Evolutionary conservation across 2,113 vertebrate genomes (phyloP).

Genomic region (Corythornis madagascariensis): DNA sequence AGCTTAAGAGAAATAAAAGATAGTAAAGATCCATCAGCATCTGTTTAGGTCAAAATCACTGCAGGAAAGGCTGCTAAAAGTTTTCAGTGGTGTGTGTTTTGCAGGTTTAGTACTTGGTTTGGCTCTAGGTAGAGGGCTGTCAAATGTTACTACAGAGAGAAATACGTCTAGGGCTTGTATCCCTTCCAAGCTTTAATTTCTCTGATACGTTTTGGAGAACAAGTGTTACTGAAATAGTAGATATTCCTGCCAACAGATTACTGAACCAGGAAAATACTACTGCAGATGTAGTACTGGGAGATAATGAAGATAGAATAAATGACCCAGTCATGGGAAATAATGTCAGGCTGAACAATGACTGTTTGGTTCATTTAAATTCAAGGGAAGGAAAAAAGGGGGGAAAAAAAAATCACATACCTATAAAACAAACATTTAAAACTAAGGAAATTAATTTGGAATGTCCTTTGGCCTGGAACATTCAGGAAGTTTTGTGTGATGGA

Average conservation of each 20-base stretch:
- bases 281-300: constrained; percentile 12
- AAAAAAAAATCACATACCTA: background rate
- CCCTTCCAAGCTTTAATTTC: constrained; percentile 58
- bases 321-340: background rate
- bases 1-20: constrained; percentile 38
- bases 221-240: constrained; percentile 58
- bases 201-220: constrained; percentile 50
- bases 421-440: constrained; percentile 22
- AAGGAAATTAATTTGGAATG: background rate
- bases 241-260: constrained; percentile 54
- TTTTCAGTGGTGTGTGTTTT: background rate
- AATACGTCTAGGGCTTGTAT: constrained; percentile 14
- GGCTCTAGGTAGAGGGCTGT: constrained; percentile 2
- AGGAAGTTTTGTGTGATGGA: background rate
- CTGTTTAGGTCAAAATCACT: constrained; percentile 49
- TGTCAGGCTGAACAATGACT: background rate
- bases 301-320: constrained; percentile 57
- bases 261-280: constrained; percentile 43
- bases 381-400: background rate
- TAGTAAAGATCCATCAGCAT: constrained; percentile 24
- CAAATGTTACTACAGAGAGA: constrained; percentile 51
- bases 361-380: background rate
- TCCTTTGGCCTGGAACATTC: background rate
- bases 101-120: constrained; percentile 37
- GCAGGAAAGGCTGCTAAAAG: background rate